Conservation (phyloP, 2,797 vertebrate species). For the Pangasius sanitwongsei region DNA sequence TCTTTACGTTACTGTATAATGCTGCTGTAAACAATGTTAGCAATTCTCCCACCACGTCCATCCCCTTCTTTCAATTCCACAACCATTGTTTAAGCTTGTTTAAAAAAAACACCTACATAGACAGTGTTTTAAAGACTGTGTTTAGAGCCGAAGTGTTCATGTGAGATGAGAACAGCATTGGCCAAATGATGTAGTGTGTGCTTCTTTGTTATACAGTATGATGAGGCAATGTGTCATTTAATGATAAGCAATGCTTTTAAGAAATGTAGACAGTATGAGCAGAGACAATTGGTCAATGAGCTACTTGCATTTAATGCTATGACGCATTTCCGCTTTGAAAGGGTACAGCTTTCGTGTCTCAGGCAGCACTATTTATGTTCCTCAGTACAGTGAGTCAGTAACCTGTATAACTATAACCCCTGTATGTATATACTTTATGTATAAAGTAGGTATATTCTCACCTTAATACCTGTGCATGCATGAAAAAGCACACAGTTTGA, state of each 20-base stretch:
- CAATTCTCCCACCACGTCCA: too few relatives aligned
- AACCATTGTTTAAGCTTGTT: slow-evolving; percentile 30
- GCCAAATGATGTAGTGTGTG: not conserved
- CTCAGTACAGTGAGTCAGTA: not conserved
- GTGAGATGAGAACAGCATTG: not conserved
- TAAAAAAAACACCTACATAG: not conserved
- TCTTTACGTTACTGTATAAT: not conserved
- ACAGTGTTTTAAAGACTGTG: not conserved
- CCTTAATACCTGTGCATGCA: not conserved
- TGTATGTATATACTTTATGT: not conserved
- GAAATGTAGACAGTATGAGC: not conserved
- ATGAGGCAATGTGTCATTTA: not conserved
- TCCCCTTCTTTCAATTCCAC: not conserved
- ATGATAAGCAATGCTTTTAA: not conserved
- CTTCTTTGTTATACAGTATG: not conserved
- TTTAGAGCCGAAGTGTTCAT: not conserved
- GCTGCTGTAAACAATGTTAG: not conserved
- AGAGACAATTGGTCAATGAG: not conserved
- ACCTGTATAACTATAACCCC: not conserved
- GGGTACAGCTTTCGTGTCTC: not conserved
- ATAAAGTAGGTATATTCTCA: not conserved
- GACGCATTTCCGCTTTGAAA: not conserved
- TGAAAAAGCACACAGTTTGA: not conserved
- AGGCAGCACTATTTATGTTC: not conserved
- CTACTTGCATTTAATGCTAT: not conserved